Percentiles rank a stretch among this genome's conserved stretches.
phyloP scores from a whole-genome alignment of 2,888 invertebrate species.

The Baccha elongata region DNA sequence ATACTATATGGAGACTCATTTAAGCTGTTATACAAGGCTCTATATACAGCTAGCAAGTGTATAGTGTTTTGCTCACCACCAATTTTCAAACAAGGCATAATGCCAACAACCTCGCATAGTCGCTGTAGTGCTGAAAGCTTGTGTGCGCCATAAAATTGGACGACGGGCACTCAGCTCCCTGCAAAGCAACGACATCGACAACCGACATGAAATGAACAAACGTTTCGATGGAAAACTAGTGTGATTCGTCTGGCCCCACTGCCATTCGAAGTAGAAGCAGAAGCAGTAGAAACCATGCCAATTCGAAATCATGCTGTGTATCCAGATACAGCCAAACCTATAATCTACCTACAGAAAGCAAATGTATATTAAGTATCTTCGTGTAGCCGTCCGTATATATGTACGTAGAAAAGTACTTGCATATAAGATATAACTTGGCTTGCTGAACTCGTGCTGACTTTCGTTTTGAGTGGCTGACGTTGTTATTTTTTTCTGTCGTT shows the following conservation, averaged over 20 bases:
- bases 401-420: constrained; percentile 15
- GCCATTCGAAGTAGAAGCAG: constrained; percentile 17
- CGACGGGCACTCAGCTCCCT: constrained; percentile 57
- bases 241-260: constrained; percentile 51
- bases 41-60: constrained; percentile 51
- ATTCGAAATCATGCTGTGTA: constrained; percentile 53
- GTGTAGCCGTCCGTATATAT: background rate
- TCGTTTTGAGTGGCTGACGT: constrained; percentile 70
- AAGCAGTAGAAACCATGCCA: constrained; percentile 44
- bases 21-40: constrained; percentile 56
- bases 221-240: constrained; percentile 67
- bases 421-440: constrained; percentile 59
- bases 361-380: constrained; percentile 46
- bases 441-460: constrained; percentile 72
- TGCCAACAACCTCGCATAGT: constrained; percentile 70
- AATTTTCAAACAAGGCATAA: constrained; percentile 71
- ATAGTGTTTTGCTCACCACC: constrained; percentile 65
- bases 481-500: constrained; percentile 48
- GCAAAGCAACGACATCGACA: constrained; percentile 3
- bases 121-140: constrained; percentile 53
- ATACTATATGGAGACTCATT: constrained; percentile 71
- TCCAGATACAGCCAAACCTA: constrained; percentile 18
- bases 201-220: constrained; percentile 19
- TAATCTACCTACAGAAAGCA: constrained; percentile 37
- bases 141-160: constrained; percentile 37